phyloP scores from a whole-genome alignment of 2,113 vertebrate species.

The Accipiter cooperii region DNA sequence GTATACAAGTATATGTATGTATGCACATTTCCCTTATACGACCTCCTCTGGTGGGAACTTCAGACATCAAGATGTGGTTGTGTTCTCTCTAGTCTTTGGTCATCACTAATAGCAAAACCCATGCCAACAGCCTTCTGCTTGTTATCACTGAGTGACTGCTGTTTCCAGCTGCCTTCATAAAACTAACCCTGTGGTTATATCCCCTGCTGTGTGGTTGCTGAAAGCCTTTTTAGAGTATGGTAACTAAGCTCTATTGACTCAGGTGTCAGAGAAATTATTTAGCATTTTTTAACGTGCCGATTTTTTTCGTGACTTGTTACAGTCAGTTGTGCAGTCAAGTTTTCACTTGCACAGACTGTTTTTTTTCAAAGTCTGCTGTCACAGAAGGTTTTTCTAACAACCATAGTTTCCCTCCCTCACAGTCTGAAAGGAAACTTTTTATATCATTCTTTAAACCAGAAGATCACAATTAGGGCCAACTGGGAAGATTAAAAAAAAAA shows the following conservation, averaged over 20 bases:
- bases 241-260: not conserved
- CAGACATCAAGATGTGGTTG: not conserved
- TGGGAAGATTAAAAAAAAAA: not conserved
- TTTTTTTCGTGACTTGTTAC: not conserved
- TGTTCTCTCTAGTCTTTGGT: not conserved
- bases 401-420: not conserved
- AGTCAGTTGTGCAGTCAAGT: not conserved
- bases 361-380: not conserved
- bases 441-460: not conserved
- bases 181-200: not conserved
- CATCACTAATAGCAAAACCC: not conserved
- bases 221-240: not conserved
- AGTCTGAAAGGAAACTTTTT: not conserved
- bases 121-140: not conserved
- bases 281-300: not conserved
- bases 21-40: not conserved
- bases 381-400: not conserved
- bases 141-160: not conserved
- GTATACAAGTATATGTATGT: not conserved
- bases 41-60: not conserved
- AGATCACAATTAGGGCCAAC: not conserved
- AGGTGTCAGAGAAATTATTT: not conserved
- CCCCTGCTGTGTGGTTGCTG: not conserved
- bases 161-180: not conserved
- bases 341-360: not conserved